Percentiles rank a stretch among this genome's conserved stretches.
Conservation (phyloP, 2,888 invertebrate genomes). For the Clunio marinus region DNA sequence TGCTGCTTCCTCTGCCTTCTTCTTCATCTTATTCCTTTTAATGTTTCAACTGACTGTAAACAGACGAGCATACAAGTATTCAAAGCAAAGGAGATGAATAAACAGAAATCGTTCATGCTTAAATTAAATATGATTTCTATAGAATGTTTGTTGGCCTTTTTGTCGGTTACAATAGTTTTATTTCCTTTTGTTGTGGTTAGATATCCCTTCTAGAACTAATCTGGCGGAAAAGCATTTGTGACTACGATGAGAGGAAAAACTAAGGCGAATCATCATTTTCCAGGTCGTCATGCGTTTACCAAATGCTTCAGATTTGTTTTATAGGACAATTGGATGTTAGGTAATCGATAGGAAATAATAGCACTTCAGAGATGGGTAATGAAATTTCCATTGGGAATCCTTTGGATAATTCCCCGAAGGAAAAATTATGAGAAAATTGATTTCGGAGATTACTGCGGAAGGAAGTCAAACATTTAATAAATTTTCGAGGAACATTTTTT, state of each 20-base stretch:
- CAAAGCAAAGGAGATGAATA: conserved; percentile 11
- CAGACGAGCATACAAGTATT: neutral
- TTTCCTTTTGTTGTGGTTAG: conserved; percentile 24
- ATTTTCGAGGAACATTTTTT: too few species aligned
- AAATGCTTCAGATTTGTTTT: neutral
- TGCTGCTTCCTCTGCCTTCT: too few species aligned
- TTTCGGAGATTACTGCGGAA: too few species aligned
- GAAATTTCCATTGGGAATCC: too few species aligned
- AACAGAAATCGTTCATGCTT: conserved; percentile 29
- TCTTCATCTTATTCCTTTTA: too few species aligned
- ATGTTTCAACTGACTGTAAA: too few species aligned
- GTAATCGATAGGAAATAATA: neutral
- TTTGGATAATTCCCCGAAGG: too few species aligned
- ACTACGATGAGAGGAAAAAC: neutral
- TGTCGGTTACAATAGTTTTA: neutral
- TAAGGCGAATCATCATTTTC: neutral
- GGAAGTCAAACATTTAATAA: too few species aligned
- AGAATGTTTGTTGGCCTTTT: neutral
- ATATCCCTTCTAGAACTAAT: neutral
- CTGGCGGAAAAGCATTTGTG: neutral
- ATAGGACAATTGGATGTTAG: neutral
- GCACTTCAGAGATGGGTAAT: too few species aligned
- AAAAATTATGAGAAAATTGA: too few species aligned
- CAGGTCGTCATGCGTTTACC: neutral
- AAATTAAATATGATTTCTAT: conserved; percentile 30